Base-by-base conservation (phyloP, 2,888 invertebrate species). In the Eubasilissa splendida region DNA sequence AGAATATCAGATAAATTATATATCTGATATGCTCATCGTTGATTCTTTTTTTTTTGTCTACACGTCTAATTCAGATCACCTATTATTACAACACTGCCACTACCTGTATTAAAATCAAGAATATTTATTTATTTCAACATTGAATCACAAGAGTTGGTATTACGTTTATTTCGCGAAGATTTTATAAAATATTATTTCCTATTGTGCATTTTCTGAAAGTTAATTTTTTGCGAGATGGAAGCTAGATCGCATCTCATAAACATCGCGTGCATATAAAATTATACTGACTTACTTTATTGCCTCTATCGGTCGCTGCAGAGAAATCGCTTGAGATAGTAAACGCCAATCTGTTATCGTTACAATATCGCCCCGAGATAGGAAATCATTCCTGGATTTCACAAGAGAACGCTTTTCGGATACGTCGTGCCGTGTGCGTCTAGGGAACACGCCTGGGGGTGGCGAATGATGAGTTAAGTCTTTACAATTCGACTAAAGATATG, bases 301-400 rank as follows among this genome's bases (percentile, higher is more conserved):
- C 42, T 42, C 12, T n/a, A 42, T 58, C 58, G 58, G 33, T 12
- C 50, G 65, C 65, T 66, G 56, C 12, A 71, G 54, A 33, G 75
- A 75, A 63, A 0, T 11, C 22, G 42, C 60, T 31, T 31, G 11
- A 42, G 59, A 76, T 68, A 79, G 70, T 50, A 75, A 58, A 75
- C 58, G 79, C 75, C 79, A 79, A 79, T 79, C 75, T 79, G 76
- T 79, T 75, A 65, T 76, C 74, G 79, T 75, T 79, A 70, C 68
- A 58, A 79, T 68, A 79, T 68, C 59, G 68, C 75, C 75, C 50
- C 22, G 33, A 76, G 79, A 80, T 82, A 80, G 77, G 78, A 83
- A 81, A 83, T 83, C 79, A 83, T 80, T 83, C 79, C 76, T 77
- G 54, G 63, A 75, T 80, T 80, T 80, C 66, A 80, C 80, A 76